These are phyloP conservation scores for Cabera pusaria DNA, from an alignment of 2,888 invertebrate genomes.

Conservation along the genomic window DNA sequence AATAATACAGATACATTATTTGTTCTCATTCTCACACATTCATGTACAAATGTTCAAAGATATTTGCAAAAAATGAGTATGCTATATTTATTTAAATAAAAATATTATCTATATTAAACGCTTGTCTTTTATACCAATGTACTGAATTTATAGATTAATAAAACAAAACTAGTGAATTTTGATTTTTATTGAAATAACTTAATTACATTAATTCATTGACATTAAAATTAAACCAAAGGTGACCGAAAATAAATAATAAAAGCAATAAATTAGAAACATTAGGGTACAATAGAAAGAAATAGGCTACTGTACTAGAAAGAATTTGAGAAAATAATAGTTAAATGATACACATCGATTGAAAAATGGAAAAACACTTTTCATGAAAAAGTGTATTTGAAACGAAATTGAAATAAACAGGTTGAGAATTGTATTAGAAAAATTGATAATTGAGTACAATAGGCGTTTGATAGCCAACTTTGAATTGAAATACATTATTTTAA, in stretches of 20 bases:
- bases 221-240: constrained; percentile 36
- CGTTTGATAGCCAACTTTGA: constrained; percentile 45
- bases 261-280: constrained; percentile 25
- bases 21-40: no score
- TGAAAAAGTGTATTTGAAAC: constrained; percentile 59
- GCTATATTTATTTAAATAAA: no score
- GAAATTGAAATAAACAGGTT: constrained; percentile 36
- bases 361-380: constrained; percentile 58
- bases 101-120: no score
- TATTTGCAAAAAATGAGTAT: no score
- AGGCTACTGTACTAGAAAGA: no score
- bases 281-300: constrained; percentile 32
- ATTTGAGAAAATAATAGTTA: constrained; percentile 31
- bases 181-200: constrained; percentile 21
- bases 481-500: constrained; percentile 34
- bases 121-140: no score
- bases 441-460: constrained; percentile 29
- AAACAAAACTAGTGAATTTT: constrained; percentile 18
- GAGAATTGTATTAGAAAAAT: constrained; percentile 30
- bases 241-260: constrained; percentile 32
- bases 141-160: not conserved
- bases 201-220: constrained; percentile 29
- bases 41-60: no score
- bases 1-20: no score
- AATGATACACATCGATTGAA: constrained; percentile 30